Evolutionary conservation across 2,888 invertebrate genomes (phyloP), one percentile per base, ranked within the genome.

Genomic region (Xestia rhomboidea): DNA sequence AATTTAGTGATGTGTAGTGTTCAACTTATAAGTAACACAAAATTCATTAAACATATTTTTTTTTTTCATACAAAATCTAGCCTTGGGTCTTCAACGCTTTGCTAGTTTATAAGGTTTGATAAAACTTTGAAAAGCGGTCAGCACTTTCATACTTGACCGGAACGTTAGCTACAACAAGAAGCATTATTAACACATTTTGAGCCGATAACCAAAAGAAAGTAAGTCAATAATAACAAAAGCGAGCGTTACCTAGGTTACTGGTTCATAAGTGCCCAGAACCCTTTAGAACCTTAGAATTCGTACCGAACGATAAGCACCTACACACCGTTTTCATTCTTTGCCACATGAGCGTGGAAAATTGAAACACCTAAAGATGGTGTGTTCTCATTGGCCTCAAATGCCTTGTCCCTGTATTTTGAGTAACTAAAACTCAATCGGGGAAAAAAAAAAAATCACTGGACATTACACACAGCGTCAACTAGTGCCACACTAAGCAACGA

Each of bases 261-360:
- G 86, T 70, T 18, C 69, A 82, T 27, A 46, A 83, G 57, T 69
- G 60, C 46, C 51, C 44, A 74, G 74, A 74, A 86, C 21, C 60
- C 60, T 67, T 78, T 64, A 24, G 34, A 80, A 57, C n/a, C 49
- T 67, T n/a, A 76, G 60, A 69, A 75, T 79, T 84, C 10, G 24
- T 24, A 69, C 71, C 27, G 38, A 81, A 63, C 83, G 69, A 77
- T 77, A 86, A 72, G 64, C 73, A 73, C 38, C 73, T 68, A 15
- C 70, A 66, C 73, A 75, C 87, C 41, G 84, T 79, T 79, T 68
- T 46, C 84, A 75, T 87, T 88, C 87, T 78, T 62, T 67, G 30
- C 57, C 77, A 63, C 87, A 79, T 88, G 88, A 81, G 77, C 88
- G 73, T 84, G 62, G 73, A 78, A 72, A 87, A 87, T 87, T 82